Percentiles rank a stretch among this genome's conserved stretches.
Evolutionary conservation across 1,140 invertebrate species (phyloP).

Genomic region (Leptopilina clavipes): DNA sequence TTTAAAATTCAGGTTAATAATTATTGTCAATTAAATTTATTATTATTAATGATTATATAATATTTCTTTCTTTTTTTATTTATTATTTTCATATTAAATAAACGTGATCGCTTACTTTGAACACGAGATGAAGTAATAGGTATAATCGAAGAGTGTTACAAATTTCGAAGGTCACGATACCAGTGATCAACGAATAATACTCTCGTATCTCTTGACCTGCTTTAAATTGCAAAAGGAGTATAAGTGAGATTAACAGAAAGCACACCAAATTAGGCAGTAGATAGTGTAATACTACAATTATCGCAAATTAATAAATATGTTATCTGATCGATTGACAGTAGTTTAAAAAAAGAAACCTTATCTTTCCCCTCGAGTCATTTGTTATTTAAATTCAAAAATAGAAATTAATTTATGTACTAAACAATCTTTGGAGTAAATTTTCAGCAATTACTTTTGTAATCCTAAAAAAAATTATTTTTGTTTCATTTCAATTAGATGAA

Average conservation of each 20-base stretch:
- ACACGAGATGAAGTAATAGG: not conserved
- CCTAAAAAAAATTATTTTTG: constrained; percentile 25
- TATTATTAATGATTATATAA: no score
- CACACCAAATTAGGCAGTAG: constrained; percentile 1
- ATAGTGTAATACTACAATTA: constrained; percentile 13
- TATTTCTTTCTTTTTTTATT: no score
- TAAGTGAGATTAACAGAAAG: not conserved
- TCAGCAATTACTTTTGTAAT: not conserved
- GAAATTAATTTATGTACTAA: not conserved
- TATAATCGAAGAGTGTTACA: constrained; percentile 5
- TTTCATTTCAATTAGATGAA: constrained; percentile 15
- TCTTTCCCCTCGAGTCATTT: not conserved
- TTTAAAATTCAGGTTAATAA: no score
- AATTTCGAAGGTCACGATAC: constrained; percentile 28
- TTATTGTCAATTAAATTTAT: no score
- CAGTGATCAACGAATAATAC: constrained; percentile 26
- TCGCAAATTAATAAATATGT: not conserved
- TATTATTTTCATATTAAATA: no score
- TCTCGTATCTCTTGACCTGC: constrained; percentile 30
- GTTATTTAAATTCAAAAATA: not conserved
- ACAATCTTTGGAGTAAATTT: not conserved
- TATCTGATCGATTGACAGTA: not conserved
- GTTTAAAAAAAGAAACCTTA: not conserved
- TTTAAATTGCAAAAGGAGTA: constrained; percentile 27
- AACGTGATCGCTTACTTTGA: not conserved